A percentile compares a stretch with the other conserved stretches of the same genome.
These are phyloP conservation scores for Cryptoprocta ferox DNA, from an alignment of 2,797 vertebrate species.

Conservation along the genomic window DNA sequence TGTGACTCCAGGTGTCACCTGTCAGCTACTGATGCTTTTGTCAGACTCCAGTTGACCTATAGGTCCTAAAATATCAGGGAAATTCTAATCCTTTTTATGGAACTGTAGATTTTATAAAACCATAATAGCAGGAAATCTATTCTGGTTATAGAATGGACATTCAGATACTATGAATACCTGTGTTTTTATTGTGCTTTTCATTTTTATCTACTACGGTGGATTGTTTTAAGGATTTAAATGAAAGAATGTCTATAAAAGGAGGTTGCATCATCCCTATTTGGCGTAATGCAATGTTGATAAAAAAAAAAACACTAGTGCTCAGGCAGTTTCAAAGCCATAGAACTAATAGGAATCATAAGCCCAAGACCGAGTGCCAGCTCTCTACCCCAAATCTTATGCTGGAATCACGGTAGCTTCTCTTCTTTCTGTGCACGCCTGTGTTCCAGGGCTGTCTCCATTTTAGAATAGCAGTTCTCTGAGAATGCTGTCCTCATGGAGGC, in stretches of 20 bases:
- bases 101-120: background rate
- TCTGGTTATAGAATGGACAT: background rate
- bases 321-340: background rate
- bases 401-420: accelerated
- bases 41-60: background rate
- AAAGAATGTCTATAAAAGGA: background rate
- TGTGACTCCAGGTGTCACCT: background rate
- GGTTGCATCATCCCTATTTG: background rate
- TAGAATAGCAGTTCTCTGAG: background rate
- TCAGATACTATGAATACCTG: background rate
- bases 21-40: background rate
- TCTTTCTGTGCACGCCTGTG: background rate
- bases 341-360: background rate
- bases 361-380: background rate
- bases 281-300: background rate
- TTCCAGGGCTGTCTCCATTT: background rate
- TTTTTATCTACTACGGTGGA: background rate
- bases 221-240: background rate
- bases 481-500: background rate
- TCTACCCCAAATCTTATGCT: background rate
- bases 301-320: background rate
- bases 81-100: background rate
- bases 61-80: background rate
- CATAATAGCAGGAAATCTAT: background rate
- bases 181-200: background rate